Base-by-base conservation (phyloP, 2,113 vertebrate species). In the Tupaia chinensis region DNA sequence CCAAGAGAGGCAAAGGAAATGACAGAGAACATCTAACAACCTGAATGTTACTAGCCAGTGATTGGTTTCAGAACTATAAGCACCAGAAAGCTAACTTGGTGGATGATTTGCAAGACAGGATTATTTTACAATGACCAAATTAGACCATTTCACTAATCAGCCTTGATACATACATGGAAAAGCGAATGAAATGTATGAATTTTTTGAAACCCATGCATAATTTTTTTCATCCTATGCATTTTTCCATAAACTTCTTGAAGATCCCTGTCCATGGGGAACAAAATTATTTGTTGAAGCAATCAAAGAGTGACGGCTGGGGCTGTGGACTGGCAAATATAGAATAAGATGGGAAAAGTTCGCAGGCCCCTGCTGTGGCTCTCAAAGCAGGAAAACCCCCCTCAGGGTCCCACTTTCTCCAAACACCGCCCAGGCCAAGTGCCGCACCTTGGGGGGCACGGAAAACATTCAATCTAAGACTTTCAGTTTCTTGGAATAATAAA, bases 321-420 rank as follows among this genome's bases (percentile, higher is more conserved):
- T 69, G 19, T 34, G 14, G 29, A 23, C 44, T 25, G 22, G 72
- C 91, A 58, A 78, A 32, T 32, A 32, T 23, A n/a, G 68, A 63
- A 70, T 60, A 9, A 5, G 0, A 29, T 29, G 15, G 11, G 72
- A 65, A 76, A 29, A 8, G 78, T 44, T 65, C 85, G 85, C 86
- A 95, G 79, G 82, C 32, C 53, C 60, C 81, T 1, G 17, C 83
- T 54, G 12, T n/a, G 61, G 7, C 32, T 89, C 79, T 63, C 63
- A 54, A 92, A 94, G 83, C 95, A 95, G 93, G 95, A 96, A 96
- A 96, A 27, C 87, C 82, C 66, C 91, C 17, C 44, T 44, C 10
- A 61, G 1, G 19, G 97, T 66, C 72, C 60, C 94, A 97, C 94
- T 97, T 95, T 96, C 88, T 95, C 94, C 93, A 97, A 95, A 98